Base-by-base conservation (phyloP, 2,888 invertebrate species). In the Nebria salina region DNA sequence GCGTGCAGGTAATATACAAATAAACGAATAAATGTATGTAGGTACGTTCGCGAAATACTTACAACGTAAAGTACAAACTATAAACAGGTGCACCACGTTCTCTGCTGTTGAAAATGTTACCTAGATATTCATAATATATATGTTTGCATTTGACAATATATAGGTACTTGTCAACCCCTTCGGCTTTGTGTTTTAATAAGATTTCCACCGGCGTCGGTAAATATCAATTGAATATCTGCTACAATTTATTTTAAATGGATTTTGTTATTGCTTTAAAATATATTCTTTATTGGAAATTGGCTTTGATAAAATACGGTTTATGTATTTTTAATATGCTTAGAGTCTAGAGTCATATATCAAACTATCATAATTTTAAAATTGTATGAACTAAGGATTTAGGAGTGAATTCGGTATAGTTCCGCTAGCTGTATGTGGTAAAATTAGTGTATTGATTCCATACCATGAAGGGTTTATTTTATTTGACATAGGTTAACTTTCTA, bases 1-100 rank as follows among this genome's bases (percentile, higher is more conserved):
- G 20, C 25, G 11, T 26, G 70, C 13, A 54, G 54, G 54, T 76
- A 76, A 76, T 76, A 70, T 70, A 41, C 78, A 78, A 78, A 78
- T 78, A 78, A 77, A 78, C 73, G 70, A 54, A 54, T 54, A 54
- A 2, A 13, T 54, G 54, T 54, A 54, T 13, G 54, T 54, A 11
- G 11, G 54, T 54, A 54, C 54, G 54, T 34, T 70, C 11, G 34
- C 26, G 70, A 70, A 70, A 70, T 70, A 70, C 70, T 70, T 11
- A 25, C 70, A 70, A 11, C 20, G 70, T 70, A 25, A 70, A 70
- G 25, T 70, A 15, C 20, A 25, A 70, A 70, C 70, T 68, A 15
- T n/a, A 70, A 70, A 70, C 70, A 70, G 70, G 34, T 20, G 20
- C 25, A 70, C 34, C 25, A 70, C 54, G 54, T 54, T 54, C 54